Conservation (phyloP, 2,888 invertebrate species). For the Cancer borealis region DNA sequence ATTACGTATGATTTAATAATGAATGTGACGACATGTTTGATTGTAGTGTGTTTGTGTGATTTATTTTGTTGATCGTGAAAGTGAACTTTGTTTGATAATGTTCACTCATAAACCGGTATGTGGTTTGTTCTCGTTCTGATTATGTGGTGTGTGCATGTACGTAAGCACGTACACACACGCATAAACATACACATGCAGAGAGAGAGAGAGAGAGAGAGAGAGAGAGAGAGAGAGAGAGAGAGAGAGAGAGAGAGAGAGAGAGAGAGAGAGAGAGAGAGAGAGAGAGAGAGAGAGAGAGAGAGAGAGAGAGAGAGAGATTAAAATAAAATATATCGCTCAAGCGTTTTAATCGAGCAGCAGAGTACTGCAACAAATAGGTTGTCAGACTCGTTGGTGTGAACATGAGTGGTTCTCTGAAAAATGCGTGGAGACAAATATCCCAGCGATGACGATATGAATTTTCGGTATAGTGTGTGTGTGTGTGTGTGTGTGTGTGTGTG, state of each 20-base stretch:
- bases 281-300: not conserved
- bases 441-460: not conserved
- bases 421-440: not conserved
- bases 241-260: no score
- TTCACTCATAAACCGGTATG: no score
- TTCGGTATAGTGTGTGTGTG: not conserved
- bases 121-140: no score
- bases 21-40: no score
- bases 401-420: not conserved
- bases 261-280: not conserved
- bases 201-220: not conserved
- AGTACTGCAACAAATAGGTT: not conserved
- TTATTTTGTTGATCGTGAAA: no score
- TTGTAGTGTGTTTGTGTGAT: no score
- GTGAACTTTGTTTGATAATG: no score
- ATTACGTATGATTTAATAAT: no score
- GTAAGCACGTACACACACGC: no score
- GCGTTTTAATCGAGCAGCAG: not conserved
- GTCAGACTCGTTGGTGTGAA: not conserved
- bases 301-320: constrained; percentile 27
- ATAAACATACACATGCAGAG: no score
- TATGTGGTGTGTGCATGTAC: no score
- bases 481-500: not conserved
- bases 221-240: not conserved
- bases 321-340: not conserved